These are phyloP conservation scores for Cancer borealis DNA, from an alignment of 2,888 invertebrate genomes.

Conservation along the genomic window DNA sequence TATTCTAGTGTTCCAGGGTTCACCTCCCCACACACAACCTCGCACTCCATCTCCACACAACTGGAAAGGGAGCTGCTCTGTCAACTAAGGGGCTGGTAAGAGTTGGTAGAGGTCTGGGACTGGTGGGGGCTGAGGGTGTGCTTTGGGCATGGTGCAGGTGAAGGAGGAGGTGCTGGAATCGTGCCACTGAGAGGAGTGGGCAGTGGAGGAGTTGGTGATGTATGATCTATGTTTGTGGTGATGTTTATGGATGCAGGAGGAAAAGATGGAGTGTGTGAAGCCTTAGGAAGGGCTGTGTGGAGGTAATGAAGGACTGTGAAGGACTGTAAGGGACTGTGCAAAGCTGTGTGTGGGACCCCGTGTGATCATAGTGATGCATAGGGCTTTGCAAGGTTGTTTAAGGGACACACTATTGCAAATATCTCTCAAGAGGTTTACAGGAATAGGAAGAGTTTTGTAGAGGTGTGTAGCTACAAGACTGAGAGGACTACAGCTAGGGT, in stretches of 20 bases:
- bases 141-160: background rate
- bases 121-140: background rate
- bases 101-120: background rate
- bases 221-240: background rate
- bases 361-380: background rate
- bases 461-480: background rate
- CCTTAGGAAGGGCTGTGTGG: background rate
- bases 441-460: background rate
- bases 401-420: background rate
- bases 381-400: background rate
- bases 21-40: background rate
- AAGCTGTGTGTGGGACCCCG: background rate
- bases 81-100: background rate
- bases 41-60: background rate
- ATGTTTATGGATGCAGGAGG: background rate
- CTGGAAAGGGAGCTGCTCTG: background rate
- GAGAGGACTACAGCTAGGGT: background rate
- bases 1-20: background rate
- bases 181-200: background rate
- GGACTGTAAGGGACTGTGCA: background rate
- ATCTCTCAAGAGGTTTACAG: background rate
- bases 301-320: background rate
- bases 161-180: background rate
- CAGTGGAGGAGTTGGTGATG: background rate
- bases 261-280: background rate